These are phyloP conservation scores for Glareola pratincola DNA, from an alignment of 2,113 vertebrate genomes.

Conservation along the genomic window DNA sequence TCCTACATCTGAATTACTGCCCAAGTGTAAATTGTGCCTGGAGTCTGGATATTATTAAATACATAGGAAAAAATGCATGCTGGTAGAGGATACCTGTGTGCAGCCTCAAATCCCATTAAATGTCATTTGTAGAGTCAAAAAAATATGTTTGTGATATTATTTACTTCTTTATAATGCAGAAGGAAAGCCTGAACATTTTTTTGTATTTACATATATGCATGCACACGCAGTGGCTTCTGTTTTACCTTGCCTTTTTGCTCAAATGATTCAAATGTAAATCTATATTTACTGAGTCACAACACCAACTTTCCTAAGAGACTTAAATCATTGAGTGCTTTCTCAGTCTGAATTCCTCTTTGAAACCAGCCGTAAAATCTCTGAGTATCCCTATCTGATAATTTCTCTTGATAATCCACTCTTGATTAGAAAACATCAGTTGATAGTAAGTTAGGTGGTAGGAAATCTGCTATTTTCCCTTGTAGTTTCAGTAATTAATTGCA, in stretches of 20 bases:
- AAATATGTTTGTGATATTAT: not conserved
- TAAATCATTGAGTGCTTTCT: not conserved
- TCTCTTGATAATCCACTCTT: not conserved
- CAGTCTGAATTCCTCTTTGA: not conserved
- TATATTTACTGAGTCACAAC: not conserved
- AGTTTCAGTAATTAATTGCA: constrained; percentile 8
- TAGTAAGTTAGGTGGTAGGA: not conserved
- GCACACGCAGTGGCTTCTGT: not conserved
- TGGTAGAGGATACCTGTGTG: not conserved
- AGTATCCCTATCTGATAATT: not conserved
- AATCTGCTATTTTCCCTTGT: not conserved
- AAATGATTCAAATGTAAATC: not conserved
- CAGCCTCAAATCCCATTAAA: not conserved
- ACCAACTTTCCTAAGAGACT: not conserved
- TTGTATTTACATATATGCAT: not conserved
- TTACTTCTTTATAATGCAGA: not conserved
- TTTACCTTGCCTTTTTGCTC: not conserved
- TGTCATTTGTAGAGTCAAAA: not conserved
- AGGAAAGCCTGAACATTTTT: not conserved
- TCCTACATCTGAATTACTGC: not conserved
- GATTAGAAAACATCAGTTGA: not conserved
- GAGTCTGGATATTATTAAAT: not conserved
- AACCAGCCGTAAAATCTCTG: not conserved
- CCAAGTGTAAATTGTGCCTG: not conserved
- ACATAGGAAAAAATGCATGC: not conserved